Base-by-base conservation (phyloP, 2,797 vertebrate genomes). In the Lagocephalus sceleratus region DNA sequence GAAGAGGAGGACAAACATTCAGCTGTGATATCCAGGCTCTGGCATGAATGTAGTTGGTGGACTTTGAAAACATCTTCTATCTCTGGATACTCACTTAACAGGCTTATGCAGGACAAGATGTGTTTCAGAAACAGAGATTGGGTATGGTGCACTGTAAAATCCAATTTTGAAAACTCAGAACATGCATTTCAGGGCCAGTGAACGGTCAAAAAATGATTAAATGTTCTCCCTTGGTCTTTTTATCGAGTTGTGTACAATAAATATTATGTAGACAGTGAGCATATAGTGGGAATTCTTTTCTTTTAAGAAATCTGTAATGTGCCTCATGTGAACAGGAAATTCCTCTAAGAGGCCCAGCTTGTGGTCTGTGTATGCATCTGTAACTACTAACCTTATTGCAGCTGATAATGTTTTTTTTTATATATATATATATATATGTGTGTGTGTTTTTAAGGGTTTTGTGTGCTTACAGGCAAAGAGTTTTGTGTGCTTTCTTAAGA, bases 101-200 rank as follows among this genome's bases (percentile, higher is more conserved):
- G 70, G 76, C 76, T 78, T 79, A 83, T 65, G 46, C 39, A 50
- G 47, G 38, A 58, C 56, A 78, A 68, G 66, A 68, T 52, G 41
- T 60, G 54, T 82, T 79, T 78, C 64, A 76, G 72, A 56, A 80
- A 66, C 20, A 76, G 75, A 73, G 74, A 66, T 67, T 35, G 32
- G 32, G 32, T 14, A 75, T 63, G 62, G 54, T 54, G 10, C 48
- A 77, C 71, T 75, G 60, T 82, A 78, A 85, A 84, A 84, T 85
- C 73, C 62, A 47, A 69, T 80, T 85, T 70, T 53, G 69, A 57
- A 54, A 59, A 74, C 39, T 51, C 61, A 60, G 71, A 66, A 52
- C 71, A 47, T 66, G 71, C 77, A 74, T 77, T 78, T 79, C 22
- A 41, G 61, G 68, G 72, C 60, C 38, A 21, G 41, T 65, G 49